phyloP scores from a whole-genome alignment of 1,140 invertebrate genomes.

The Macrotrachela quadricornifera region DNA sequence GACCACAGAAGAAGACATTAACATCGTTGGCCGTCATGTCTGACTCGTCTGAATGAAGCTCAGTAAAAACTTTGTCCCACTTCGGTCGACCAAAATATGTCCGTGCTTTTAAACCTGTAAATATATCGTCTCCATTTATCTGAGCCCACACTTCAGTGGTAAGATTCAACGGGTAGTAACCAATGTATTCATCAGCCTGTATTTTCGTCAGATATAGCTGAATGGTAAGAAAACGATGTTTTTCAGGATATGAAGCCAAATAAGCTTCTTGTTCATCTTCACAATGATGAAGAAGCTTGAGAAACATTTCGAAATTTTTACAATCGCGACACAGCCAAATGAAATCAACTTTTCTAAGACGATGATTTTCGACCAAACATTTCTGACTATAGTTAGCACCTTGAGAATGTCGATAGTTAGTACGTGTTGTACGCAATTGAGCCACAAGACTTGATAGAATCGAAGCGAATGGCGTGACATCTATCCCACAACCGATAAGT shows the following conservation, averaged over 20 bases:
- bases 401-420: constrained; percentile 54
- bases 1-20: no score
- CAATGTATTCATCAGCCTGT: constrained; percentile 69
- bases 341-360: constrained; percentile 73
- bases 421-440: background rate
- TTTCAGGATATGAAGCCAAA: no score
- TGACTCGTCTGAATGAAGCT: no score
- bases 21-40: no score
- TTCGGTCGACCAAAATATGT: no score
- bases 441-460: constrained; percentile 66
- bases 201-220: constrained; percentile 93
- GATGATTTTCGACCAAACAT: constrained; percentile 40
- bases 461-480: constrained; percentile 87
- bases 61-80: no score
- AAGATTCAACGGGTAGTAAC: constrained; percentile 68
- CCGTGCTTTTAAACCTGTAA: no score
- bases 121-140: no score
- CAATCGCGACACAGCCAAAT: constrained; percentile 95
- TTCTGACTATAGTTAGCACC: constrained; percentile 53
- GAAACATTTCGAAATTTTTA: constrained; percentile 88
- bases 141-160: constrained; percentile 70
- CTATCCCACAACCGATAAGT: constrained; percentile 73
- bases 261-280: constrained; percentile 87
- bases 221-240: no score
- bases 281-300: constrained; percentile 66